These are phyloP conservation scores for Seira ritae DNA, from an alignment of 2,888 invertebrate genomes.

Conservation along the genomic window DNA sequence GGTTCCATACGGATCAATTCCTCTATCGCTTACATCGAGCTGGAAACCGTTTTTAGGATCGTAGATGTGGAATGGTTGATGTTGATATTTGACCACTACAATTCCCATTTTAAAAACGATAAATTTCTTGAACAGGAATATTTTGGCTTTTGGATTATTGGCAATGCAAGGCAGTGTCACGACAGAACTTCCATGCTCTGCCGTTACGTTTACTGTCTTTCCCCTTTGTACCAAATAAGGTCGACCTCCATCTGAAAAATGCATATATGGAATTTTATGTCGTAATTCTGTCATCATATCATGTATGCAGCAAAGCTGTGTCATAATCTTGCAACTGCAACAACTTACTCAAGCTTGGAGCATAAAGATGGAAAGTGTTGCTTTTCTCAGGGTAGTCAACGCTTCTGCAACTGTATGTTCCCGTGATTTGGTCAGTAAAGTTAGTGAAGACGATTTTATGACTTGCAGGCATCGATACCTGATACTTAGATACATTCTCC, in stretches of 20 bases:
- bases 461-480: slow-evolving; percentile 63
- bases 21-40: slow-evolving; percentile 62
- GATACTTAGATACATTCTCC: slow-evolving; percentile 39
- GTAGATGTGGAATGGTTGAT: slow-evolving; percentile 67
- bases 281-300: too few species aligned
- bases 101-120: slow-evolving; percentile 64
- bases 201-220: slow-evolving; percentile 65
- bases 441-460: slow-evolving; percentile 65
- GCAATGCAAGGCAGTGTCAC: slow-evolving; percentile 67
- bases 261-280: slow-evolving; percentile 11
- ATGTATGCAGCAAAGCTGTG: too few species aligned
- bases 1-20: slow-evolving; percentile 64
- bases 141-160: slow-evolving; percentile 63
- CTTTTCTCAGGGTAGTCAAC: slow-evolving; percentile 58
- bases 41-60: slow-evolving; percentile 65
- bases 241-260: slow-evolving; percentile 47
- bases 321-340: too few species aligned
- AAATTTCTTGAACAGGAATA: slow-evolving; percentile 64
- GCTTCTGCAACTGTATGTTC: slow-evolving; percentile 65
- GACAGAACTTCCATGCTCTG: slow-evolving; percentile 56
- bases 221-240: slow-evolving; percentile 66
- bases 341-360: slow-evolving; percentile 56
- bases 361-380: slow-evolving; percentile 62
- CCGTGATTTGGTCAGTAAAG: slow-evolving; percentile 64
- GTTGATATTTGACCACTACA: slow-evolving; percentile 65